Base-by-base conservation (phyloP, 2,113 vertebrate genomes). In the Saguinus midas region DNA sequence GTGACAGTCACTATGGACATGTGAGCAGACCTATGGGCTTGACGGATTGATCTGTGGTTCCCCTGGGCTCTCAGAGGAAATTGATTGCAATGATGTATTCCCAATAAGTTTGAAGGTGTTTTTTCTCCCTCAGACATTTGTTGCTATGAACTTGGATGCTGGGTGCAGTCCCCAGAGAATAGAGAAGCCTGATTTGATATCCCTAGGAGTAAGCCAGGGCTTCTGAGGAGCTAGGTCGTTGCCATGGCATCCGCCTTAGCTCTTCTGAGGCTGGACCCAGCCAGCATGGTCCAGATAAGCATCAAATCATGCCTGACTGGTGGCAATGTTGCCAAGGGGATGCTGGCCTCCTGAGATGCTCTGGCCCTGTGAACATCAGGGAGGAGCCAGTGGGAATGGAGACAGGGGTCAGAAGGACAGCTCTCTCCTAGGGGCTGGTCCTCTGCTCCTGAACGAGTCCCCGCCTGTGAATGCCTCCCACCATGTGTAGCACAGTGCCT, bases 201-300 rank as follows among this genome's bases (percentile, higher is more conserved):
- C 86, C 57, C 72, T 23, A 21, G 82, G 80, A 91, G 80, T 21
- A 16, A 48, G 50, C 70, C 6, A 9, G 87, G 48, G 57, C 64
- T 61, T 96, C 94, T 2, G 3, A 78, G 64, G 87, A 95, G 86
- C 40, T 2, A 52, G 80, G 50, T 89, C 0, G 93, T 98, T 97
- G 95, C 92, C 93, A 97, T 97, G 92, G 92, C 2, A 8, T 90
- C 93, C 11, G 35, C 32, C n/a, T 95, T 40, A 78, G 82, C 75
- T 72, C 40, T 58, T 95, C 64, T 1, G 37, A 73, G 80, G 7
- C 94, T 95, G 75, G 91, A 21, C 21, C 72, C 32, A 50, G 78
- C 82, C 11, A 0, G 76, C 1, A 0, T 1, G 32, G 93, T 40
- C 89, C 66, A 66, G 98, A 94, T 92, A 93, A 94, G 70, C 87